Base-by-base conservation (phyloP, 2,113 vertebrate species). In the Notarius quadriscutis region DNA sequence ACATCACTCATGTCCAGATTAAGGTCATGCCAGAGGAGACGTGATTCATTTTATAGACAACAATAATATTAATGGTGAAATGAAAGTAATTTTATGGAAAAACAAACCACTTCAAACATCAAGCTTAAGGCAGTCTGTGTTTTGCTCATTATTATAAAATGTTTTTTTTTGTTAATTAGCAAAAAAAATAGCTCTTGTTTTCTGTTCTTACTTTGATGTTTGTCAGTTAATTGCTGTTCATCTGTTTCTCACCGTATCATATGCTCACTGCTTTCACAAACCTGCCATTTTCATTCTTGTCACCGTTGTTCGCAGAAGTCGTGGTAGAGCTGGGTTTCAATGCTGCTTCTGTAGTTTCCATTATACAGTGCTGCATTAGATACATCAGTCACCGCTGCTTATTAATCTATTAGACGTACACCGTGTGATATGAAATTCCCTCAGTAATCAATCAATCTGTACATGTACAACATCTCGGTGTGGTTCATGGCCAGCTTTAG, bases 21-120 rank as follows among this genome's bases (percentile, higher is more conserved):
- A 71, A 58, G 41, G 30, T 48, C 14, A 15, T 25, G 30, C 3
- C 57, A 34, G 27, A 57, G 51, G 27, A 69, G n/a, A 41, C 22
- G 8, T 41, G 2, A 25, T 57, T 81, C 25, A 34, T 48, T 71
- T 71, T 58, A 57, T 17, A 55, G 30, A 17, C 50, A 79, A 20
- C 7, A 48, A 17, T 65, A 34, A 11, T 25, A 55, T 67, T 53
- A 69, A 41, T n/a, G 22, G 10, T 84, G 82, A 89, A 92, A 92
- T 79, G 22, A 50, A 83, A 84, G 27, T 10, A 80, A 41, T 81
- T n/a, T 3, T 18, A 22, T 17, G 69, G 81, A 87, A 74, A 81
- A 93, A 93, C 91, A 90, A 93, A 94, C 94, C 94, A 95, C 94
- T 94, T 95, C 94, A 94, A 93, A 92, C 88, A 87, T 87, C 90